Evolutionary conservation across 2,797 vertebrate genomes (phyloP), one percentile per base, ranked within the genome.

Genomic region (Momotus momota): DNA sequence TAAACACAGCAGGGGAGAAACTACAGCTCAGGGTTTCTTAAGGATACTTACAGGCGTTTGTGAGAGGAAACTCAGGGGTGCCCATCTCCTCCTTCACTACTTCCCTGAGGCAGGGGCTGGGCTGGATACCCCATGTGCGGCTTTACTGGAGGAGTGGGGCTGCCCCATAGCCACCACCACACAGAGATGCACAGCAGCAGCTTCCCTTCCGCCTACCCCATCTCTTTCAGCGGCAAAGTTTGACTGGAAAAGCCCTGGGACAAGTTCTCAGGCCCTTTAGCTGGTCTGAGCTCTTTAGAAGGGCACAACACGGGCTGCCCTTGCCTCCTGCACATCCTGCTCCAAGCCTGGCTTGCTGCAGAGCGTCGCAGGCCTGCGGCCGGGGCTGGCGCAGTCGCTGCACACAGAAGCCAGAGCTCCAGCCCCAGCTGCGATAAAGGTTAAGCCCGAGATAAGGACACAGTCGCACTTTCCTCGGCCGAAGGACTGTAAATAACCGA

Each of bases 31-130:
- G 73, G 81, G 87, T 85, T 93, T 81, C 70, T 93, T 87, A 65
- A 84, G 86, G 93, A 69, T 91, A 87, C 93, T 81, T 41, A 38
- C 66, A 78, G 86, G 33, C 70, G 49, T 60, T 88, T 64, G 74
- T 52, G 65, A 81, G 23, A 70, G 52, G 61, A 74, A 67, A 15
- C 0, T 38, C 45, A 82, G 85, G 72, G 26, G 48, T 12, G 35
- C 35, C 55, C 79, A 8, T 48, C 52, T 71, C 57, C 73, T 81
- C 62, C 79, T 57, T n/a, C 48, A 2, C 38, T 2, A 6, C 21
- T 60, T 35, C 21, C 46, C 48, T 3, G 18, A 25, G 31, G 41
- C 5, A 0, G 51, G 79, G 49, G 57, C 57, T 23, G 72, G 57
- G 48, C 51, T 22, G 84, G 22, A 38, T 11, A 13, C 19, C 40